These are phyloP conservation scores for Agapornis canus DNA, from an alignment of 2,797 vertebrate genomes.

Conservation along the genomic window DNA sequence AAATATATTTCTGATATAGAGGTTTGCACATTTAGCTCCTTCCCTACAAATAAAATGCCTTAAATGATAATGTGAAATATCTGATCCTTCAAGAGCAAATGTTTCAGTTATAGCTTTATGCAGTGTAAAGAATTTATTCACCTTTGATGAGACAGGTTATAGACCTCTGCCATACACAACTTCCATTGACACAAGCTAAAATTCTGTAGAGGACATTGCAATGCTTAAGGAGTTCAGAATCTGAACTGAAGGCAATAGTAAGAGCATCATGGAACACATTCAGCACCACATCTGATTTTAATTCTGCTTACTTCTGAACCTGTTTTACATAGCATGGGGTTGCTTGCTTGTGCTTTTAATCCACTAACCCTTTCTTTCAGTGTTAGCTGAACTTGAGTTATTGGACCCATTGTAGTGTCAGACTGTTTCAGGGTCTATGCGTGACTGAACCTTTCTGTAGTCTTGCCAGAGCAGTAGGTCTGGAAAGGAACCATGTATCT, in stretches of 20 bases:
- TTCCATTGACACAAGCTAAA: not conserved
- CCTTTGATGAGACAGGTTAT: not conserved
- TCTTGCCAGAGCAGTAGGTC: not conserved
- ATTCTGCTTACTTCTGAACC: not conserved
- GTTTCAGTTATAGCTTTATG: not conserved
- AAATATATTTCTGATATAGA: not conserved
- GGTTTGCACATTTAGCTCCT: not conserved
- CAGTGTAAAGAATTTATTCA: not conserved
- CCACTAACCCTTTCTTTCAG: not conserved
- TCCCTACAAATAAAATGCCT: not conserved
- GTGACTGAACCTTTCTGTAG: not conserved
- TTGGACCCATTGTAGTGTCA: not conserved
- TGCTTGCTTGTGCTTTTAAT: not conserved
- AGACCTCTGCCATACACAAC: not conserved
- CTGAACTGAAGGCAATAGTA: not conserved
- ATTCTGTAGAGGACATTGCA: not conserved
- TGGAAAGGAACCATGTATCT: not conserved
- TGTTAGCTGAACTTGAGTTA: not conserved
- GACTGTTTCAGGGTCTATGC: not conserved
- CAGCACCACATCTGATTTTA: not conserved
- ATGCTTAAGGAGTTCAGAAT: not conserved
- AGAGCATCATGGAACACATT: not conserved
- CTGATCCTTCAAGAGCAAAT: slow-evolving; percentile 2
- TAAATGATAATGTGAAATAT: not conserved
- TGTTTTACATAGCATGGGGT: not conserved